Conservation (phyloP, 2,113 vertebrate genomes). For the Egretta garzetta region DNA sequence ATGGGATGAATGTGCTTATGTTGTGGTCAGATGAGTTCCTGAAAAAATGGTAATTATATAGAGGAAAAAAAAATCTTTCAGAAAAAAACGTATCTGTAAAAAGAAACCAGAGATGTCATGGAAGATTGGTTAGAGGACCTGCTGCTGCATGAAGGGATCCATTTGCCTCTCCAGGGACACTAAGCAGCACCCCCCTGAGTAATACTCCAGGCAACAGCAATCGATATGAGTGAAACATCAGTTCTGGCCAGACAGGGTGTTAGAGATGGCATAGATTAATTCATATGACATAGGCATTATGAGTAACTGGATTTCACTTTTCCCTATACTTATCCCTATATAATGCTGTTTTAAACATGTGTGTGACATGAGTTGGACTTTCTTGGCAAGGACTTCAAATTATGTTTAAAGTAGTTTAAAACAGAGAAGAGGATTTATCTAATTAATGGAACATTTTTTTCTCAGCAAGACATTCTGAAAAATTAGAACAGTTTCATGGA, state of each 20-base stretch:
- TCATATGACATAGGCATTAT: background rate
- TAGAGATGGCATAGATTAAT: background rate
- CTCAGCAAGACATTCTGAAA: background rate
- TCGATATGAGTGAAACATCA: background rate
- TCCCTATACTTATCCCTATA: background rate
- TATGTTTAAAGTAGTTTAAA: background rate
- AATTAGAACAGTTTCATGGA: background rate
- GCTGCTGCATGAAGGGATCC: background rate
- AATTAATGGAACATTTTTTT: background rate
- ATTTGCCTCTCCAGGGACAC: background rate
- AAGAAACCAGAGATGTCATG: background rate
- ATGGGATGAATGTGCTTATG: background rate
- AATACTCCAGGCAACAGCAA: background rate
- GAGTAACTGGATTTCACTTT: background rate
- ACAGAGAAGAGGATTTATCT: background rate
- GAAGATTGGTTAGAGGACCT: background rate
- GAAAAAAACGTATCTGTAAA: background rate
- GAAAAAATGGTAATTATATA: background rate
- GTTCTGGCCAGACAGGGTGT: background rate
- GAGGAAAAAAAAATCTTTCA: background rate
- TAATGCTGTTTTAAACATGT: background rate
- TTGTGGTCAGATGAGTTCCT: background rate
- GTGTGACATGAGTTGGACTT: background rate
- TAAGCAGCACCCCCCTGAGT: background rate
- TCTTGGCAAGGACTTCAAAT: background rate